Evolutionary conservation across 2,888 invertebrate genomes (phyloP), one percentile per base, ranked within the genome.

Genomic region (Clusia tigrina): DNA sequence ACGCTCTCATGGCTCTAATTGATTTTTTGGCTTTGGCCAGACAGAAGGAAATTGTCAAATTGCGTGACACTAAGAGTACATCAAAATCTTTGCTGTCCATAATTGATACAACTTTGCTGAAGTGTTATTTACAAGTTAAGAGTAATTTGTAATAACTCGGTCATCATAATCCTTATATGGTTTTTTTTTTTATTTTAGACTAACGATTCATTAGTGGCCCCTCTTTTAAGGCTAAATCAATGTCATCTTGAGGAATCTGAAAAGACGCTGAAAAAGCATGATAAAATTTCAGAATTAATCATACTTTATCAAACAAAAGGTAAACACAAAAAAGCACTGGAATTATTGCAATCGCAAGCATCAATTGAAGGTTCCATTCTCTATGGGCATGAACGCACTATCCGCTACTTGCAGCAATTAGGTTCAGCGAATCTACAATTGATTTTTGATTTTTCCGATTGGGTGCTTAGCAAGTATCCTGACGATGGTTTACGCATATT

Each of bases 191-290:
- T 61, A 61, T 63, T 67, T 84, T 86, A 95, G 92, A 97, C 96
- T 0, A 98, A 98, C 81, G 97, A 98, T 84, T 95, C 95, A 0
- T 86, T 97, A 58, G 93, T 98, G 1, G 95, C 96, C 0, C 93
- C 97, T 0, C 85, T 99, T 15, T 85, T 99, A 24, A 89, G 98
- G 1, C 85, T 95, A 18, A 95, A 98, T 83, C 91, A 95, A 79
- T 98, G 98, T 77, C 94, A 97, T 70, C 84, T 98, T 20, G 94
- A 94, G 60, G 98, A 98, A 85, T 93, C 96, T 0, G 98, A 98
- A 79, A 89, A 91, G 75, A 93, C 94, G 1, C 85, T 99, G 37
- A 88, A 92, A 68, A 91, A 92, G 77, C 90, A 94, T 81, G 90
- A 93, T 59, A 98, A 97, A 82, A 91, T 91, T 78, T 92, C 91